These are phyloP conservation scores for Tuta absoluta DNA, from an alignment of 2,888 invertebrate genomes.

Conservation along the genomic window DNA sequence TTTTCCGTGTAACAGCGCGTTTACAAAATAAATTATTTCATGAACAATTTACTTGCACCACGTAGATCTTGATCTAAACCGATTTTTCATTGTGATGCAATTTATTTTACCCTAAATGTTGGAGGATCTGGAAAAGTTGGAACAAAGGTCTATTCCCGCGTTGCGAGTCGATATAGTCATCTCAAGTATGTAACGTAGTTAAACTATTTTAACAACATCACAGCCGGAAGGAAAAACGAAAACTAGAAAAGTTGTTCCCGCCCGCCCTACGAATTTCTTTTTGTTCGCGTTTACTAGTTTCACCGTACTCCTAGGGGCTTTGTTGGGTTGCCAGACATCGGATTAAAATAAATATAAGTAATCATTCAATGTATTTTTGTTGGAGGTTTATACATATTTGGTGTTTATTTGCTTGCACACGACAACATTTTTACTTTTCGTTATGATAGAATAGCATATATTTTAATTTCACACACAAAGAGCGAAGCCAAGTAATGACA, in stretches of 20 bases:
- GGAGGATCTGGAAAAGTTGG: background rate
- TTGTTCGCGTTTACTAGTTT: slow-evolving; percentile 27
- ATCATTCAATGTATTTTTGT: no score
- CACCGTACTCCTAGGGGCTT: slow-evolving; percentile 21
- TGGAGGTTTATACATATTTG: no score
- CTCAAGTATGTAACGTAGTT: slow-evolving; percentile 17
- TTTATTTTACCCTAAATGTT: background rate
- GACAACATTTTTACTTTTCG: no score
- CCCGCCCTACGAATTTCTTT: slow-evolving; percentile 21
- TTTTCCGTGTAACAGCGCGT: slow-evolving; percentile 7
- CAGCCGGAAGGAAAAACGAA: slow-evolving; percentile 21
- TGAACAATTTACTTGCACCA: background rate
- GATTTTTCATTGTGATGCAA: background rate
- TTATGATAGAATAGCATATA: no score
- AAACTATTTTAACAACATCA: slow-evolving; percentile 26
- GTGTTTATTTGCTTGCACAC: no score
- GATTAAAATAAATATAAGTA: no score
- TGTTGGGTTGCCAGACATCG: background rate
- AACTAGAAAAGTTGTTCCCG: slow-evolving; percentile 29
- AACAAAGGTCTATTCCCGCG: slow-evolving; percentile 9
- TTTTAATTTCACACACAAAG: no score
- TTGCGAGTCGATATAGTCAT: background rate
- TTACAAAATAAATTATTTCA: background rate
- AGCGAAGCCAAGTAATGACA: no score
- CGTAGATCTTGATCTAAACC: background rate